Conservation (phyloP, 2,888 invertebrate species). For the Drosophila prolongata region DNA sequence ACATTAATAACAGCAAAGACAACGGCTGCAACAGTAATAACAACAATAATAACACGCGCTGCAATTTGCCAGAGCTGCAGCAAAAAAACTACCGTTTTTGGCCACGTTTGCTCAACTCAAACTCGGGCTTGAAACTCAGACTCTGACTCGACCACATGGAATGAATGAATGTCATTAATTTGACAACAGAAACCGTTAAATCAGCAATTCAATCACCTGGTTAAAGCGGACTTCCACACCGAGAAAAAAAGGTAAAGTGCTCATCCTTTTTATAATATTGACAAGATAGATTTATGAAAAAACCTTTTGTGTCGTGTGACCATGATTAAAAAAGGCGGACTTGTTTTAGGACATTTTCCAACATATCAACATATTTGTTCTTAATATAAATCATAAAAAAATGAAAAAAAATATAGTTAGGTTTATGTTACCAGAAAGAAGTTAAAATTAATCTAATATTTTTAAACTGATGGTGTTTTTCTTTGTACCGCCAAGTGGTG, state of each 20-base stretch:
- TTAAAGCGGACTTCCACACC: conserved; percentile 36
- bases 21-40: conserved; percentile 45
- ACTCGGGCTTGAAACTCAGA: conserved; percentile 18
- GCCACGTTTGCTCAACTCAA: conserved; percentile 50
- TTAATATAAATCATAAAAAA: no score
- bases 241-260: background rate
- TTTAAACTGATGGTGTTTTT: background rate
- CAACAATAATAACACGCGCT: conserved; percentile 71
- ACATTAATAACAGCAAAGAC: conserved; percentile 74
- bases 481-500: conserved; percentile 25
- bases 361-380: no score
- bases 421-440: no score
- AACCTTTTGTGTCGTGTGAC: background rate
- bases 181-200: conserved; percentile 81
- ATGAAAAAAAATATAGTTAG: no score
- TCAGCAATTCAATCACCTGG: conserved; percentile 78
- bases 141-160: conserved; percentile 55
- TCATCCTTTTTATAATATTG: background rate
- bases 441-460: no score
- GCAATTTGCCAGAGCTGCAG: conserved; percentile 71
- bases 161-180: conserved; percentile 83
- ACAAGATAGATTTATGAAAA: no score
- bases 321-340: background rate
- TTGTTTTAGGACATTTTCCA: background rate
- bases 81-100: conserved; percentile 78